Evolutionary conservation across 2,113 vertebrate species (phyloP).

Genomic region (Centropus bengalensis): DNA sequence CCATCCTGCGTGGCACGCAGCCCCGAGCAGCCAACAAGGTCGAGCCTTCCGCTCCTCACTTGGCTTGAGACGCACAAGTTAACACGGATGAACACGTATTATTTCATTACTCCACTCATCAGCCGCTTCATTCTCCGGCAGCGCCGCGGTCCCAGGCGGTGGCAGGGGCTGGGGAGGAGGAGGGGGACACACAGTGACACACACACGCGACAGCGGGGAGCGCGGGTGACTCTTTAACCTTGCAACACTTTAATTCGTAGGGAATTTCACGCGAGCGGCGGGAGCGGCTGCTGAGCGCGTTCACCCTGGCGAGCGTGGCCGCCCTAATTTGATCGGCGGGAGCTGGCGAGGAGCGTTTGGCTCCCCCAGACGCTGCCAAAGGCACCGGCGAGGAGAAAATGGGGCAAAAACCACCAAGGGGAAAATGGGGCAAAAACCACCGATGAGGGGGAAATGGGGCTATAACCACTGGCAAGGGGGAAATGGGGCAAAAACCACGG

Average conservation of each 20-base stretch:
- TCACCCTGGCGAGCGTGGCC: neutral
- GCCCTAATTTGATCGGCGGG: neutral
- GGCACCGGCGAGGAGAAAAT: no score
- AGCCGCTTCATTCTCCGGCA: rapidly evolving
- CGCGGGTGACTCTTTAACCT: neutral
- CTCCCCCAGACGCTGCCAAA: neutral
- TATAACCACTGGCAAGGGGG: neutral
- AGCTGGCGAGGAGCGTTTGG: neutral
- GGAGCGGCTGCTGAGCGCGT: neutral
- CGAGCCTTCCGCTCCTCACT: neutral
- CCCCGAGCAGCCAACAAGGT: neutral
- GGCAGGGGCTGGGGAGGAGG: neutral
- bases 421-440: neutral
- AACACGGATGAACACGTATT: rapidly evolving
- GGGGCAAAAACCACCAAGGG: neutral
- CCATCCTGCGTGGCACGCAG: rapidly evolving
- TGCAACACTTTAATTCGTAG: neutral
- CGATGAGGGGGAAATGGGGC: neutral
- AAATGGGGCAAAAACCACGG: neutral
- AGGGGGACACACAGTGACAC: no score
- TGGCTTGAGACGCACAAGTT: rapidly evolving
- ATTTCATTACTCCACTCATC: rapidly evolving
- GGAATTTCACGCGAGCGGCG: neutral
- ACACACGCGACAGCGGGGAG: neutral
- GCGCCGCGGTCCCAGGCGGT: rapidly evolving